phyloP scores from a whole-genome alignment of 2,888 invertebrate genomes.

The Dicroscelio sp. region DNA sequence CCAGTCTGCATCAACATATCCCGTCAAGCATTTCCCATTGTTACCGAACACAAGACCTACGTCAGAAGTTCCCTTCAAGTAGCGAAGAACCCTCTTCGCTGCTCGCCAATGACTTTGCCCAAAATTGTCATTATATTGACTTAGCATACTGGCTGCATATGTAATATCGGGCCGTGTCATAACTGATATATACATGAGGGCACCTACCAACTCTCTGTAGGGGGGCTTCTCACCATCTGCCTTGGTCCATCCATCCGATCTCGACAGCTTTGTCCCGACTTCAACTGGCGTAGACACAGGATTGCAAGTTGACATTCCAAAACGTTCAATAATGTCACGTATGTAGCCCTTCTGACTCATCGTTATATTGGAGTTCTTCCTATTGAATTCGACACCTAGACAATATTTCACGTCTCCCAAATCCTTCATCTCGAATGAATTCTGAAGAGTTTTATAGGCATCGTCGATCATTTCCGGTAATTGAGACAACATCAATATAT shows the following conservation, averaged over 20 bases:
- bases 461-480: conserved; percentile 51
- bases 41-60: not conserved
- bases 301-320: conserved; percentile 6
- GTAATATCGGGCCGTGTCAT: conserved; percentile 78
- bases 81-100: no score
- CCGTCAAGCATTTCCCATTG: not conserved
- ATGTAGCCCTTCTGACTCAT: not conserved
- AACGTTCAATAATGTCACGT: conserved; percentile 17
- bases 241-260: not conserved
- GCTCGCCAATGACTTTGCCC: conserved; percentile 13
- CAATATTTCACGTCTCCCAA: conserved; percentile 80
- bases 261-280: not conserved
- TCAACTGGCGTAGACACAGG: conserved; percentile 1
- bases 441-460: conserved; percentile 61
- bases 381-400: conserved; percentile 83
- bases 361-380: not conserved
- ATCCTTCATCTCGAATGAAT: conserved; percentile 81
- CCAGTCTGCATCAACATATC: conserved; percentile 53
- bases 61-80: not conserved
- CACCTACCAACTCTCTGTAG: not conserved
- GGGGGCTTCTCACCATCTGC: conserved; percentile 9
- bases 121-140: conserved; percentile 64
- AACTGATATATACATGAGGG: conserved; percentile 48
- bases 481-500: conserved; percentile 18
- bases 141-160: conserved; percentile 36